These are phyloP conservation scores for Adelphocoris suturalis DNA, from an alignment of 2,888 invertebrate species.

Conservation along the genomic window DNA sequence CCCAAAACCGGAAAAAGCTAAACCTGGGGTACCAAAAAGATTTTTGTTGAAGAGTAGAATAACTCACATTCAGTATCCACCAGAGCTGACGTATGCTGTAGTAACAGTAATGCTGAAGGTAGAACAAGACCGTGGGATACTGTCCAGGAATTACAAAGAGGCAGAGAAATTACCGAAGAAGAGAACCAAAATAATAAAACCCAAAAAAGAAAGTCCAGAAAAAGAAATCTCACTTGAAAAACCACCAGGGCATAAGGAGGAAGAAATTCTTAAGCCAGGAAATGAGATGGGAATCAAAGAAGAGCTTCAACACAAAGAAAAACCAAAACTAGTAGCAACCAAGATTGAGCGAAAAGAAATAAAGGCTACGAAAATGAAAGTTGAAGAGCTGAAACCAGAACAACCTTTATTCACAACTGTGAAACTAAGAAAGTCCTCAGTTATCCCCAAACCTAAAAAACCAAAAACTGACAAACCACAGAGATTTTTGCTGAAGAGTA, in stretches of 20 bases:
- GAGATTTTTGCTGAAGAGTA: slow-evolving; percentile 75
- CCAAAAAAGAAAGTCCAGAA: slow-evolving; percentile 78
- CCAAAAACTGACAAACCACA: slow-evolving; percentile 69
- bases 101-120: slow-evolving; percentile 76
- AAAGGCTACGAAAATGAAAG: slow-evolving; percentile 74
- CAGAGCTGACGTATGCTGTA: slow-evolving; percentile 77
- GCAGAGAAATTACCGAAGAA: slow-evolving; percentile 79
- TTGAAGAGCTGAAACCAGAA: slow-evolving; percentile 72
- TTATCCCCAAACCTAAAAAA: slow-evolving; percentile 73
- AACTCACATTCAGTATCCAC: slow-evolving; percentile 75
- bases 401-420: slow-evolving; percentile 74
- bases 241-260: slow-evolving; percentile 76
- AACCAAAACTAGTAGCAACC: slow-evolving; percentile 75
- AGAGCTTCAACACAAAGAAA: not conserved
- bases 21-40: slow-evolving; percentile 74
- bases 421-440: slow-evolving; percentile 74
- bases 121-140: slow-evolving; percentile 78
- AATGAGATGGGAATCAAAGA: slow-evolving; percentile 73
- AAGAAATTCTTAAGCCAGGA: slow-evolving; percentile 57
- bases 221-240: slow-evolving; percentile 76
- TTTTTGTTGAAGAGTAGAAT: slow-evolving; percentile 76
- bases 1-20: slow-evolving; percentile 74
- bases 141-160: slow-evolving; percentile 80
- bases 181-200: slow-evolving; percentile 79
- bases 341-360: slow-evolving; percentile 76